Evolutionary conservation across 2,888 invertebrate species (phyloP), one percentile per base, ranked within the genome.

Genomic region (Hydrotaea cyrtoneurina): DNA sequence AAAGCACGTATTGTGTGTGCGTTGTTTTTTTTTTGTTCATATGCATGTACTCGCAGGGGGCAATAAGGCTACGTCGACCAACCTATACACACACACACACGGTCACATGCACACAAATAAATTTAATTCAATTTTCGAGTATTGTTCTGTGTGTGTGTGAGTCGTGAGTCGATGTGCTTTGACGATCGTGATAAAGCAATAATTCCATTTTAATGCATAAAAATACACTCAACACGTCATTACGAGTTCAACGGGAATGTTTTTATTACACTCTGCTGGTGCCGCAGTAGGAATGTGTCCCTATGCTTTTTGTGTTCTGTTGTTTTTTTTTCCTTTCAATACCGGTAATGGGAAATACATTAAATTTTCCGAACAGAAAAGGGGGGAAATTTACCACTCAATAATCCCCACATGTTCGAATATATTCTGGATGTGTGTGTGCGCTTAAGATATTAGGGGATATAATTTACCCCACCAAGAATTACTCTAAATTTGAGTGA

Each of bases 41-140:
- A 39, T 64, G 64, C 17, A 39, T 36, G 66, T 43, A 17, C 36
- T 64, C 10, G 15, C n/a, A 1, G 7, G 19, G 53, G 53, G 57
- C 23, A 19, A 57, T 57, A 21, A 43, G 43, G 43, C 3, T 15
- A 43, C 43, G 1, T 43, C 43, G 15, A 7, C 43, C 7, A 3
- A 43, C 59, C 23, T 2, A 59, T 23, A 21, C 59, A 19, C 57
- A 8, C 57, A 26, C 59, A 59, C 59, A 59, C 19, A 21, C 0
- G 7, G 31, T 13, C 66, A 43, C 39, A 36, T n/a, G 36, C 19
- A 21, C 21, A 43, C 43, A 66, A 66, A 66, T 66, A 66, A 66
- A 43, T 66, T 66, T 66, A 66, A 66, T 66, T 66, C 66, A 66
- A 66, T 66, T 66, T 66, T 66, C 66, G 43, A 66, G 66, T 66